phyloP scores from a whole-genome alignment of 2,113 vertebrate genomes.

The Neodontobutis hainanensis region DNA sequence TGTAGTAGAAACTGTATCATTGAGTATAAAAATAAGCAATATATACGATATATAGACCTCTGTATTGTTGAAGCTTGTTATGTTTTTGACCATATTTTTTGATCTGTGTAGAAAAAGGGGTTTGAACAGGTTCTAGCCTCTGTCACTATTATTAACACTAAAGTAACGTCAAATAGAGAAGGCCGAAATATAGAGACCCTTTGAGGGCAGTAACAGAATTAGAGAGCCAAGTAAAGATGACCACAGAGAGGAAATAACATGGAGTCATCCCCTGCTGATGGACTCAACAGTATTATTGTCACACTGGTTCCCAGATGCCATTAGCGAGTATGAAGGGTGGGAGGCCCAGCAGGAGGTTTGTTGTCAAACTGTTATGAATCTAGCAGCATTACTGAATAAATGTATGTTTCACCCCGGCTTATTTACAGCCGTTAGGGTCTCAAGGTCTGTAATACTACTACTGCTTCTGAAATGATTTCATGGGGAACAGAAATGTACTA shows the following conservation, averaged over 20 bases:
- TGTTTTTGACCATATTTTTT: no score
- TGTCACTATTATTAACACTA: neutral
- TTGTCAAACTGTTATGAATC: slow-evolving; percentile 1
- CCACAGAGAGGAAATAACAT: slow-evolving; percentile 17
- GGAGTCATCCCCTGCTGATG: slow-evolving; percentile 6
- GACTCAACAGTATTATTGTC: slow-evolving; percentile 23
- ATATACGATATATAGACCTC: no score
- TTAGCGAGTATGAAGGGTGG: slow-evolving; percentile 16
- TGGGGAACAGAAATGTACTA: no score
- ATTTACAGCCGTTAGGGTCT: no score
- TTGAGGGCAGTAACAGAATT: neutral
- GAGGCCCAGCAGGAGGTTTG: slow-evolving; percentile 20
- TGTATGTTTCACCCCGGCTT: neutral
- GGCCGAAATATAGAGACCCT: neutral
- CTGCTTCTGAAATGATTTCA: neutral
- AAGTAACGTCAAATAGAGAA: neutral
- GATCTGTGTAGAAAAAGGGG: no score
- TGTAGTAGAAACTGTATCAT: neutral
- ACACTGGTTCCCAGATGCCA: slow-evolving; percentile 16
- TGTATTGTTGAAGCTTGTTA: no score
- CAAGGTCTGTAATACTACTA: neutral
- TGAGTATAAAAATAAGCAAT: no score
- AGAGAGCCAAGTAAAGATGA: slow-evolving; percentile 15
- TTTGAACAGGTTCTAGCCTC: neutral
- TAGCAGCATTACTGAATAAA: neutral